Evolutionary conservation across 2,888 invertebrate species (phyloP).

Genomic region (Spilosoma lubricipeda): DNA sequence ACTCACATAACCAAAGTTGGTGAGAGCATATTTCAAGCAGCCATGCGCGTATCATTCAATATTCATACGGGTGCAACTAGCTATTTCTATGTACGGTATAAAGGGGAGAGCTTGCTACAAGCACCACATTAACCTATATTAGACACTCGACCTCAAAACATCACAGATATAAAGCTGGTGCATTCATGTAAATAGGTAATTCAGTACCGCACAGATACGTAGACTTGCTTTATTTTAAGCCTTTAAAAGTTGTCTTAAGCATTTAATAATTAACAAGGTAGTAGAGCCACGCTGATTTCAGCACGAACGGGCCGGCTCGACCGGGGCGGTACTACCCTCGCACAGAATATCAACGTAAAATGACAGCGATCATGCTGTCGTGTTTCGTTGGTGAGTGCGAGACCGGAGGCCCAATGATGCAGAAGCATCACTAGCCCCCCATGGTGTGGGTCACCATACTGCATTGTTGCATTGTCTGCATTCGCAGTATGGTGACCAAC

Average conservation of each 20-base stretch:
- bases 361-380: too few species aligned
- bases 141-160: constrained; percentile 33
- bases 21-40: neutral
- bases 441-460: too few species aligned
- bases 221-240: neutral
- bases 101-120: constrained; percentile 22
- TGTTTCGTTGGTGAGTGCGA: too few species aligned
- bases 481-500: too few species aligned
- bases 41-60: neutral
- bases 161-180: constrained; percentile 5
- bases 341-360: too few species aligned
- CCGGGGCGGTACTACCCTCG: too few species aligned
- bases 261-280: neutral
- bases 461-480: too few species aligned
- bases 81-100: neutral
- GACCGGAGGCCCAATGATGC: too few species aligned
- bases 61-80: constrained; percentile 13
- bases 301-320: too few species aligned
- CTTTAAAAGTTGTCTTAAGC: neutral
- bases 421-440: too few species aligned
- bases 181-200: neutral
- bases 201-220: neutral
- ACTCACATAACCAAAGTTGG: too few species aligned
- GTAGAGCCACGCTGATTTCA: too few species aligned
- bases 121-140: constrained; percentile 50